A percentile compares a stretch with the other conserved stretches of the same genome.
Conservation (phyloP, 2,888 invertebrate species). For the Heliconius ethilla region DNA sequence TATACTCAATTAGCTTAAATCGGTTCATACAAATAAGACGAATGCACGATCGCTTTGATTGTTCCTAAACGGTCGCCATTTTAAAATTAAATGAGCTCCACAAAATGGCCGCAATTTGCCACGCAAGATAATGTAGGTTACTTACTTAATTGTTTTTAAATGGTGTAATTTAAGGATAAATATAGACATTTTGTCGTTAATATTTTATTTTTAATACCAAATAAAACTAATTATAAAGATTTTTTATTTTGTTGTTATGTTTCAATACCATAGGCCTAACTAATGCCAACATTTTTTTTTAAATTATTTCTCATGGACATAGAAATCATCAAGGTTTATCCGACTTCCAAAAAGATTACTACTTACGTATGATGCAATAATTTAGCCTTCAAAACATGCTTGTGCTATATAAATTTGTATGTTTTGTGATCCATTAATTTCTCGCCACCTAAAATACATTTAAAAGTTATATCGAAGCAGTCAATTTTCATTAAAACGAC, state of each 20-base stretch:
- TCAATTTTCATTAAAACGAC: too few relatives aligned
- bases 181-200: neutral
- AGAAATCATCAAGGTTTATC: neutral
- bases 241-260: neutral
- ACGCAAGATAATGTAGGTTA: conserved; percentile 38
- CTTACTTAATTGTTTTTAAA: conserved; percentile 38
- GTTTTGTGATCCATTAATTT: neutral
- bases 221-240: neutral
- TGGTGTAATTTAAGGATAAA: conserved; percentile 3
- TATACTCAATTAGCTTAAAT: conserved; percentile 46
- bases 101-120: conserved; percentile 48
- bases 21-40: conserved; percentile 41
- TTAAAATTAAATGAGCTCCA: conserved; percentile 47
- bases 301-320: neutral
- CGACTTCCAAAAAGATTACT: neutral
- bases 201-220: neutral
- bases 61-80: conserved; percentile 47
- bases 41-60: conserved; percentile 37
- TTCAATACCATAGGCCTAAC: neutral
- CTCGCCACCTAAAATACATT: neutral
- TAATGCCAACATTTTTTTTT: neutral
- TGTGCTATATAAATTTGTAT: neutral
- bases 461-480: neutral
- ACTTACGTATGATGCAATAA: too few relatives aligned
- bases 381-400: too few relatives aligned